These are phyloP conservation scores for Aphidius colemani DNA, from an alignment of 2,888 invertebrate genomes.

Conservation along the genomic window DNA sequence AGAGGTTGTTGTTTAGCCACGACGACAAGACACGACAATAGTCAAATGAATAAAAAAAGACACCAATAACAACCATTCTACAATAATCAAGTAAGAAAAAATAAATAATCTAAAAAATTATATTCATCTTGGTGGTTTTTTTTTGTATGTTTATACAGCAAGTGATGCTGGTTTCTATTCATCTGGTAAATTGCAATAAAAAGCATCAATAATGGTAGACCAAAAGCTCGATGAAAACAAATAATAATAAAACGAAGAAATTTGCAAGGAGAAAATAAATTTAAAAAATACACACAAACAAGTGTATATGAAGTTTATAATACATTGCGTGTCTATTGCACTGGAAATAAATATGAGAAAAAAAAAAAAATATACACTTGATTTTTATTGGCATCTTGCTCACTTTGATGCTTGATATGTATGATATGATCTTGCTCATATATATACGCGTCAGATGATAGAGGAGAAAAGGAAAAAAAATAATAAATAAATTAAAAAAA, in stretches of 20 bases:
- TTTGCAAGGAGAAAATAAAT: constrained; percentile 20
- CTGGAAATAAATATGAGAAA: constrained; percentile 34
- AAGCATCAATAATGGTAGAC: neutral
- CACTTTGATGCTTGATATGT: constrained; percentile 9
- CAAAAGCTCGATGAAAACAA: constrained; percentile 16
- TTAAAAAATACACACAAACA: too few species aligned
- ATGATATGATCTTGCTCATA: constrained; percentile 22
- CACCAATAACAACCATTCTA: constrained; percentile 7
- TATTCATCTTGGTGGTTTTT: neutral
- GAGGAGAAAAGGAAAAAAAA: too few species aligned
- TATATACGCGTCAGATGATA: constrained; percentile 1
- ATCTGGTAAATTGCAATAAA: neutral
- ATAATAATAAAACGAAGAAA: constrained; percentile 15
- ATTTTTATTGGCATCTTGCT: constrained; percentile 21
- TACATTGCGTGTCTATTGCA: constrained; percentile 47
- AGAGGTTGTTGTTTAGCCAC: constrained; percentile 5
- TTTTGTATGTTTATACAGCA: constrained; percentile 23
- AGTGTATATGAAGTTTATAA: constrained; percentile 40
- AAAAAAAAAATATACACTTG: constrained; percentile 5
- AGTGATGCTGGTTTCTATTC: constrained; percentile 13
- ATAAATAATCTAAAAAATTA: too few species aligned
- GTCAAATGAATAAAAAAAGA: constrained; percentile 1
- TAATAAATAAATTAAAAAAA: constrained; percentile 30
- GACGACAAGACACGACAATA: constrained; percentile 21
- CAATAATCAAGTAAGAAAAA: neutral